Evolutionary conservation across 2,797 vertebrate species (phyloP).

Genomic region (Discoglossus pictus): DNA sequence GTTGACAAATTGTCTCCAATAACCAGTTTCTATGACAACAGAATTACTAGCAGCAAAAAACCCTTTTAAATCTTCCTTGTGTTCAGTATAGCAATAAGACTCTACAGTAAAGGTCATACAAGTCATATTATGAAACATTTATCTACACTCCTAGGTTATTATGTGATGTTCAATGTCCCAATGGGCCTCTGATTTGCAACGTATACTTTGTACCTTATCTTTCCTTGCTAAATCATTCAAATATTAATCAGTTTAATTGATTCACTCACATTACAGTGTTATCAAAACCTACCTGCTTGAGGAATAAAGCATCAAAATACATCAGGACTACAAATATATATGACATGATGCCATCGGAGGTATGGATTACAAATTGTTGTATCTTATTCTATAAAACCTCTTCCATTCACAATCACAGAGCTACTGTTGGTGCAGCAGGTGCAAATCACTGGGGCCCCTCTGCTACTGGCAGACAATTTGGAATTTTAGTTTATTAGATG

Average conservation of each 20-base stretch:
- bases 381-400: too few species aligned
- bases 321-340: too few species aligned
- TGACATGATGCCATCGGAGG: too few species aligned
- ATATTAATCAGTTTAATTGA: neutral
- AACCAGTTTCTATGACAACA: constrained; percentile 35
- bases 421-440: too few species aligned
- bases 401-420: too few species aligned
- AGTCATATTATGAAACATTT: constrained; percentile 32
- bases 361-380: too few species aligned
- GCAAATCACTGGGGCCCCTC: too few species aligned
- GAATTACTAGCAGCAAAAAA: constrained; percentile 25
- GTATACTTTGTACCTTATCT: constrained; percentile 9
- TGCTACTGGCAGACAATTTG: too few species aligned
- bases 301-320: too few species aligned
- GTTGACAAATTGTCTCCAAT: constrained; percentile 43
- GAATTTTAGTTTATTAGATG: too few species aligned
- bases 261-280: too few species aligned
- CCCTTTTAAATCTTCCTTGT: constrained; percentile 25
- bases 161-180: constrained; percentile 13
- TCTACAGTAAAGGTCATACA: constrained; percentile 23
- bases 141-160: constrained; percentile 25
- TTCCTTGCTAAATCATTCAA: constrained; percentile 2
- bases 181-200: constrained; percentile 18
- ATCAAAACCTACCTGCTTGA: too few species aligned
- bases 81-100: constrained; percentile 19